These are phyloP conservation scores for Sebastes trivittatus DNA, from an alignment of 2,797 vertebrate species.

Conservation along the genomic window DNA sequence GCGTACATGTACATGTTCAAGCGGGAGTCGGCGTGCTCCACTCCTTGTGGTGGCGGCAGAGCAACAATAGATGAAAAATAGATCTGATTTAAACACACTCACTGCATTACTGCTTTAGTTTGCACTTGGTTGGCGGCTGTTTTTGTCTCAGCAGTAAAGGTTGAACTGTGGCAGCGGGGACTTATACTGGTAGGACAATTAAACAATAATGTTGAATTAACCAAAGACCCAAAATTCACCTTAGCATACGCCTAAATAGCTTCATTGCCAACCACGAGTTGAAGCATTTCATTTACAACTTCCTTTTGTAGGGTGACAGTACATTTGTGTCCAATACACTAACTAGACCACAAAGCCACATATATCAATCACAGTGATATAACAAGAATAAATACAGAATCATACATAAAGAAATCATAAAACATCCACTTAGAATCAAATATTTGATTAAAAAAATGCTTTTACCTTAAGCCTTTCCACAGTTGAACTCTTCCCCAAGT, in stretches of 20 bases:
- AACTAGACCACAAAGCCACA: background rate
- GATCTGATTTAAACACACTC: slow-evolving; percentile 28
- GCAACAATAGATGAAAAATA: slow-evolving; percentile 60
- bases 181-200: too few species aligned
- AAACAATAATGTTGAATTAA: background rate
- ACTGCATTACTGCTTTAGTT: slow-evolving; percentile 11
- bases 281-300: background rate
- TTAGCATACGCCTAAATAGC: background rate
- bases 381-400: background rate
- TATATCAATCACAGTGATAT: background rate
- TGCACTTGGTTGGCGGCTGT: background rate
- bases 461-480: slow-evolving; percentile 51
- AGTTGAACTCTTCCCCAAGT: slow-evolving; percentile 9
- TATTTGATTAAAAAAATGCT: background rate
- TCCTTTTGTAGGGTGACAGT: background rate
- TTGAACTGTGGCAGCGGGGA: background rate
- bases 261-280: background rate
- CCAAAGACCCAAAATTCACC: background rate
- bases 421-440: background rate
- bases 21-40: slow-evolving; percentile 3
- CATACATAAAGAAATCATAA: background rate
- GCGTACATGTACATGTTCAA: slow-evolving; percentile 35
- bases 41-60: slow-evolving; percentile 3
- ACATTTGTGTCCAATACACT: background rate
- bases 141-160: slow-evolving; percentile 2